Base-by-base conservation (phyloP, 2,113 vertebrate species). In the Tapirus terrestris region DNA sequence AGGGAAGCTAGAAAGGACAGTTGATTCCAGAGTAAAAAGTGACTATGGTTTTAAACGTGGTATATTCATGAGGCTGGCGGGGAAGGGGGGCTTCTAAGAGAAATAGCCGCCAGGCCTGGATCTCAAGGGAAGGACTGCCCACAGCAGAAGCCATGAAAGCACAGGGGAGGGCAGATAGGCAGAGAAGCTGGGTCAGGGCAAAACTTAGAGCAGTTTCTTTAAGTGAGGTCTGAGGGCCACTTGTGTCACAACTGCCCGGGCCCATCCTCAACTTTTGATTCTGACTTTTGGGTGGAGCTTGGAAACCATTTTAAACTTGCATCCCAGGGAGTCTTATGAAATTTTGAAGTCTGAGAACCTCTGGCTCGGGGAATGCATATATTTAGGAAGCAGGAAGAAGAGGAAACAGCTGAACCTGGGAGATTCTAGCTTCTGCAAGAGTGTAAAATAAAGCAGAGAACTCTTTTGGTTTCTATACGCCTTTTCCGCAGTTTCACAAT, bases 251-350 rank as follows among this genome's bases (percentile, higher is more conserved):
- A 21, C 5, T 0, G 18, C 5, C 58, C 43, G 2, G 20, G 20
- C 29, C 16, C 14, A 17, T 10, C 16, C 33, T 8, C 14, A 20
- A 39, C 60, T 72, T 31, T 80, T 5, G 48, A 68, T 45, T 70
- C n/a, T 36, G 77, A 79, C 31, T 76, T 61, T 39, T 27, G 20
- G 51, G n/a, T 56, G 25, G 76, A n/a, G 17, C 12, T n/a, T 45
- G 67, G 58, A 27, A 81, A 83, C 58, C 61, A 77, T 31, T 81
- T 79, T 89, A 85, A 94, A 79, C 36, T 29, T 21, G 33, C 12
- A 82, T 83, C 53, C 39, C 2, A 36, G 53, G 23, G 25, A 29
- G 36, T 77, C 89, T 70, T 76, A 51, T 1, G 39, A 87, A 82
- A 33, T 61, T 75, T 21, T 81, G 13, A 77, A 93, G 48, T 36